These are phyloP conservation scores for Pyrrhosoma nymphula DNA, from an alignment of 2,888 invertebrate species.

Conservation along the genomic window DNA sequence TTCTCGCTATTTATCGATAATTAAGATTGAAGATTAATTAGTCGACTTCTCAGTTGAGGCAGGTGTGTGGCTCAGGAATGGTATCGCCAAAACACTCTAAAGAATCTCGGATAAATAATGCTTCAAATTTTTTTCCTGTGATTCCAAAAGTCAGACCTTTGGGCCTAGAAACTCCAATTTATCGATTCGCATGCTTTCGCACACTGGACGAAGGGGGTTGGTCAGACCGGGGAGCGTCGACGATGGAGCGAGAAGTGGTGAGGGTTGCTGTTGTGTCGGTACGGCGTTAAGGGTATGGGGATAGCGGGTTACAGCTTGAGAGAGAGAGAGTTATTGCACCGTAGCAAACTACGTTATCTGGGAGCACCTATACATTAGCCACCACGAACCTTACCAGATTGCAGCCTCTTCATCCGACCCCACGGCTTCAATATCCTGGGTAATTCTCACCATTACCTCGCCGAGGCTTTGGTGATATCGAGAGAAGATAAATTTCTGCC, in stretches of 20 bases:
- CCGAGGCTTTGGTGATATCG: conserved; percentile 44
- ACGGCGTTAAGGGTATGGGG: neutral
- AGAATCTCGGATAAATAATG: neutral
- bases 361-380: conserved; percentile 29
- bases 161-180: neutral
- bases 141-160: neutral
- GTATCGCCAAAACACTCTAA: neutral
- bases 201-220: neutral
- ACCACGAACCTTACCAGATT: conserved; percentile 26
- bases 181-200: conserved; percentile 8
- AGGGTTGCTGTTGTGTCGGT: neutral
- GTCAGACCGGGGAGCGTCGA: no score
- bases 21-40: no score
- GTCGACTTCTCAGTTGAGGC: no score
- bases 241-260: no score
- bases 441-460: conserved; percentile 44
- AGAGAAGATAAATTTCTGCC: conserved; percentile 21
- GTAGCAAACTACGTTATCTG: conserved; percentile 32
- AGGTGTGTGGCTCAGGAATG: neutral
- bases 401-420: conserved; percentile 4
- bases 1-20: no score
- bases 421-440: conserved; percentile 22
- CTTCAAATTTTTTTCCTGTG: neutral
- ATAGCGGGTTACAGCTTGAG: neutral
- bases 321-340: conserved; percentile 2